phyloP scores from a whole-genome alignment of 1,140 invertebrate species.

The Planococcus citri region DNA sequence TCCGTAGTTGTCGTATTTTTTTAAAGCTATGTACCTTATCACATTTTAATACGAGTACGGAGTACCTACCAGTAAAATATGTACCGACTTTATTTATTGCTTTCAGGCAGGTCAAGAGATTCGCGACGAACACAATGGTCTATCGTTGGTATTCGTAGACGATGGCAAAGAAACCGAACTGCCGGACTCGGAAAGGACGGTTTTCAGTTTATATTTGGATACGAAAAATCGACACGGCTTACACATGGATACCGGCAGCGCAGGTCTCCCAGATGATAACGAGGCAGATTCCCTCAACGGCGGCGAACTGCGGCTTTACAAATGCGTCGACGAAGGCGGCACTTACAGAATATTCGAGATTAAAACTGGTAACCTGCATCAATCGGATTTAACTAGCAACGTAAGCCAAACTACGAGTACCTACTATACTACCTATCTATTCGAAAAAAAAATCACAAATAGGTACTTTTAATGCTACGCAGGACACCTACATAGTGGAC shows the following conservation, averaged over 20 bases:
- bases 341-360: constrained; percentile 77
- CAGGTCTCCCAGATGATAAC: no score
- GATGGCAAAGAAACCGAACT: constrained; percentile 73
- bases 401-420: constrained; percentile 35
- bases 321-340: constrained; percentile 60
- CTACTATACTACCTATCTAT: background rate
- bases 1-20: background rate
- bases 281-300: constrained; percentile 33
- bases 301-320: constrained; percentile 46
- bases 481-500: constrained; percentile 79
- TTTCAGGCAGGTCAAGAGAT: constrained; percentile 36
- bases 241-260: constrained; percentile 35
- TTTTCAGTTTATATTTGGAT: constrained; percentile 57
- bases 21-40: background rate
- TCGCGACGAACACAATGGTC: constrained; percentile 34
- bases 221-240: constrained; percentile 47
- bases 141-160: constrained; percentile 58
- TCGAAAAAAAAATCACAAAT: no score
- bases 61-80: no score
- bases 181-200: constrained; percentile 43
- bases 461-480: background rate
- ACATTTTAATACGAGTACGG: no score
- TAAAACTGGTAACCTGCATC: constrained; percentile 66
- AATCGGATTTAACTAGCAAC: constrained; percentile 63
- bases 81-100: no score